These are phyloP conservation scores for Dolichotis patagonum DNA, from an alignment of 2,113 vertebrate genomes.

Conservation along the genomic window DNA sequence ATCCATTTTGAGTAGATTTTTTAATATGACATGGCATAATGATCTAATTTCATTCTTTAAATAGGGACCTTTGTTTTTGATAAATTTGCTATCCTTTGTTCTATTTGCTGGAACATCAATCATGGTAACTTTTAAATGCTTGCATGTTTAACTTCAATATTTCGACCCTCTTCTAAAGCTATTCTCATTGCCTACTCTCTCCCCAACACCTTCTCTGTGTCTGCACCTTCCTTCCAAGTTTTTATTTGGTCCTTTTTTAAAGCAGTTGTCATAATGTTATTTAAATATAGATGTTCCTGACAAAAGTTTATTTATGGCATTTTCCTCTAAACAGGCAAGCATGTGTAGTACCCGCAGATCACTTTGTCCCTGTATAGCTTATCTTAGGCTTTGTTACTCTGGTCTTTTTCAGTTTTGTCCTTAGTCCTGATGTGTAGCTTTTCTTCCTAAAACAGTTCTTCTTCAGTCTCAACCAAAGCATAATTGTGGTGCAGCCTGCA, in stretches of 20 bases:
- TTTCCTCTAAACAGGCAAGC: not conserved
- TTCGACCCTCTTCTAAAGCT: not conserved
- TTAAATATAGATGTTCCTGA: not conserved
- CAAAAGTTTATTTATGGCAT: not conserved
- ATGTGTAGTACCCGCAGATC: not conserved
- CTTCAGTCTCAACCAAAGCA: not conserved
- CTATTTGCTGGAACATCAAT: not conserved
- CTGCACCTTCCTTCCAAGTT: not conserved
- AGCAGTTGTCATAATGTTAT: not conserved
- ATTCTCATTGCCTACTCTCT: not conserved
- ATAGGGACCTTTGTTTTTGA: not conserved
- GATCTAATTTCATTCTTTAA: not conserved
- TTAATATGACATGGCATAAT: not conserved
- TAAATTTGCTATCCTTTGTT: not conserved
- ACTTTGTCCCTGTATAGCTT: not conserved
- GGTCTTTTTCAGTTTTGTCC: not conserved
- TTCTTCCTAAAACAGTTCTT: not conserved
- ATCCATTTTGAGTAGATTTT: not conserved
- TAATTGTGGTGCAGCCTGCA: not conserved
- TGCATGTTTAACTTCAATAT: not conserved
- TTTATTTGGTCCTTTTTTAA: not conserved
- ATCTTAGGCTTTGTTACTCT: not conserved
- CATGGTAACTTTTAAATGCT: not conserved
- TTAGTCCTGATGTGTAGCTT: not conserved
- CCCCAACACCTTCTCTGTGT: not conserved